These are phyloP conservation scores for Pristionchus arcanus DNA, from an alignment of 2,888 invertebrate genomes.

Conservation along the genomic window DNA sequence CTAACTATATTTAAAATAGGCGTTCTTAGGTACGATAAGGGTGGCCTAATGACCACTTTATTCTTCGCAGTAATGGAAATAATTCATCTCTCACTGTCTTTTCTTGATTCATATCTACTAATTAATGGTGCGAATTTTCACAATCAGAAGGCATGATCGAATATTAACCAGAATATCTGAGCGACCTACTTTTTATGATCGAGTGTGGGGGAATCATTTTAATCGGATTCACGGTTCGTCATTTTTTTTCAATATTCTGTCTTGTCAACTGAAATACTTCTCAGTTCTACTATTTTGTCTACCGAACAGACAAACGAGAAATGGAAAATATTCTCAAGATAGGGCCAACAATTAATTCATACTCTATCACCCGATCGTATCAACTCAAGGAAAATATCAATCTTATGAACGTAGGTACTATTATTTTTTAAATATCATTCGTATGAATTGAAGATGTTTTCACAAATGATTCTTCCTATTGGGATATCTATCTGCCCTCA, in stretches of 20 bases:
- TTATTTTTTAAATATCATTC: neutral
- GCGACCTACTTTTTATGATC: neutral
- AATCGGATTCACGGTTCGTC: neutral
- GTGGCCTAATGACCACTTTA: neutral
- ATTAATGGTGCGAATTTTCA: neutral
- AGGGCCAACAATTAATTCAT: neutral
- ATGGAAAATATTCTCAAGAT: neutral
- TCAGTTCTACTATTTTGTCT: neutral
- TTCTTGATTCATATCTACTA: neutral
- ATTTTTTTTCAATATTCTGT: too few species aligned
- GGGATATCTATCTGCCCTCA: neutral
- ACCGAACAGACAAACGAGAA: neutral
- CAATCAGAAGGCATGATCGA: neutral
- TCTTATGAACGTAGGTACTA: neutral
- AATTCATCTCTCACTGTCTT: neutral
- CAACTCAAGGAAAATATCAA: constrained; percentile 33
- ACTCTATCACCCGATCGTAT: neutral
- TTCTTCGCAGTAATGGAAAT: neutral
- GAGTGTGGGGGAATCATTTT: neutral
- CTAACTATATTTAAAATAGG: neutral
- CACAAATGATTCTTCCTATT: neutral
- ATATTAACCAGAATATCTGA: neutral
- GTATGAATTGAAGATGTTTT: neutral
- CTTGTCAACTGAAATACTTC: neutral
- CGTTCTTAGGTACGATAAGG: neutral